Base-by-base conservation (phyloP, 2,113 vertebrate species). In the Austrofundulus limnaeus region DNA sequence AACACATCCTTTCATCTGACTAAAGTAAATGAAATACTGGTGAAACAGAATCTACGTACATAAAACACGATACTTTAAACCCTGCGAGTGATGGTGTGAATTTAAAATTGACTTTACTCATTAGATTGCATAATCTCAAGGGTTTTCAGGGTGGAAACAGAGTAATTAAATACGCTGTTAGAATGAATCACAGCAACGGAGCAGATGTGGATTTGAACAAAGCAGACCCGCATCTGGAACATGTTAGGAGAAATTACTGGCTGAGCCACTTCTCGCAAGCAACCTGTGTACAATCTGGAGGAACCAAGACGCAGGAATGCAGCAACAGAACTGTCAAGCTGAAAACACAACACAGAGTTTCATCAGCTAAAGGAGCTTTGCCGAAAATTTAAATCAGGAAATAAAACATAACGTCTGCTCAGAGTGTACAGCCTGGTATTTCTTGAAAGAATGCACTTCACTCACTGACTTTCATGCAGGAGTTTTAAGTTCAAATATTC, bases 261-360 rank as follows among this genome's bases (percentile, higher is more conserved):
- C 50, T 64, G 14, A 64, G 55, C 42, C 38, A 17, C 64, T 56
- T 50, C 72, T 59, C 53, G 41, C 15, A 11, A 52, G 55, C 66
- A 66, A 77, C 77, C 78, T 83, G 77, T 25, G 14, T 59, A 54
- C 48, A 63, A 52, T 70, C 57, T 73, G 42, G 25, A 66, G 49
- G 47, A 11, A 61, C 72, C 76, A 69, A 60, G 74, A 62, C 37
- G 66, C 39, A 47, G 21, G 47, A 34, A 9, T 20, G 23, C 7
- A 56, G 17, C 28, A 66, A 64, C 39, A 51, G 25, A 68, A 10
- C 38, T 31, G 45, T 24, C 0, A 14, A 3, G 21, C 59, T 25
- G 8, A 48, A 67, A 80, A 71, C 23, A 56, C 63, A 14, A 55
- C 24, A 43, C n/a, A 28, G 15, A 41, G 13, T 41, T 42, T 48